phyloP scores from a whole-genome alignment of 2,113 vertebrate species.

The Bos javanicus region DNA sequence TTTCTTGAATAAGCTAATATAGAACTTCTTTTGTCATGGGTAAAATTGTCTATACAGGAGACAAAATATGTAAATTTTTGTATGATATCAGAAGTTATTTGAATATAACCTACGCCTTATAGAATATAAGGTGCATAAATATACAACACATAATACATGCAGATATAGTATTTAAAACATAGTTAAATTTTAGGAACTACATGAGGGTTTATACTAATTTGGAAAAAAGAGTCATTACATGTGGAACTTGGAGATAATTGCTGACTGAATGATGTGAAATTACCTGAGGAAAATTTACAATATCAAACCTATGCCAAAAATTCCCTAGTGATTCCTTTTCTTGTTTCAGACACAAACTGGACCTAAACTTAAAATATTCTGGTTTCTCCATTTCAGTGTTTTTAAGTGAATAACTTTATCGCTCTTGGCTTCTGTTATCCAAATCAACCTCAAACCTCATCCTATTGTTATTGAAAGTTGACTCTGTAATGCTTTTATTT shows the following conservation, averaged over 20 bases:
- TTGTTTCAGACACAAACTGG: not conserved
- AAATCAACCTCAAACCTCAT: not conserved
- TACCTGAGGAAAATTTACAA: not conserved
- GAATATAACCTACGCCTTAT: not conserved
- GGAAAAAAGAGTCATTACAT: not conserved
- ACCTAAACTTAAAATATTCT: not conserved
- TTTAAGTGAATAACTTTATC: not conserved
- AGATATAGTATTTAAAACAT: not conserved
- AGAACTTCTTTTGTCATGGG: not conserved
- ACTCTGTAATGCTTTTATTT: not conserved
- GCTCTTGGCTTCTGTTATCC: not conserved
- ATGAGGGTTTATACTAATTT: not conserved
- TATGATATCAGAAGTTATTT: not conserved
- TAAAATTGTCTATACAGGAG: not conserved
- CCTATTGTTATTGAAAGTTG: not conserved
- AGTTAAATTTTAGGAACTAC: not conserved
- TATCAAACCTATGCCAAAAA: not conserved
- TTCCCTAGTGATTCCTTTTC: not conserved
- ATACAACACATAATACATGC: not conserved
- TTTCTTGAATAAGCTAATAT: not conserved
- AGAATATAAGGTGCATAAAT: not conserved
- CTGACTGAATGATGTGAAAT: not conserved
- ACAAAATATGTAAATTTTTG: not conserved
- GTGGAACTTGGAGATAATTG: not conserved
- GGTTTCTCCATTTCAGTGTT: not conserved